Base-by-base conservation (phyloP, 2,113 vertebrate species). In the Actenoides lindsayi region DNA sequence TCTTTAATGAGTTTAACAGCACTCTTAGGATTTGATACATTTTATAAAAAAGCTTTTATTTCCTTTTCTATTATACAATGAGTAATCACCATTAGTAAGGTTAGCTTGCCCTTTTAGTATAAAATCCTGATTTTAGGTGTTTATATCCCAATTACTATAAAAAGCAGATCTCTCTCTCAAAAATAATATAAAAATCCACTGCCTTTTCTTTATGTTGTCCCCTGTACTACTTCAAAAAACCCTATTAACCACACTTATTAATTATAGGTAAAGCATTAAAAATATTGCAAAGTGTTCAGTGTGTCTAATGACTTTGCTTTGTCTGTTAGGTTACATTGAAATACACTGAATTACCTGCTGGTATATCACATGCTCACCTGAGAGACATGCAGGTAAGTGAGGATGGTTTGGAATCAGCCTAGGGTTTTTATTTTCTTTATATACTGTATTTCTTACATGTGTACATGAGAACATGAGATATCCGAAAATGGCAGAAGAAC, bases 1-100 rank as follows among this genome's bases (percentile, higher is more conserved):
- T 97, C 98, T 98, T 98, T 98, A 98, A 98, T 98, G 98, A 98
- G 98, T 98, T 98, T 98, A 98, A 98, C 97, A 98, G 97, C 97
- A 98, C 98, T 98, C 98, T 97, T 97, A 98, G 98, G 98, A 98
- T 98, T 98, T 98, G 97, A 98, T 97, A 98, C 97, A 94, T 98
- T 98, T 98, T 98, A 97, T 96, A 97, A 98, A 98, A 98, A 97
- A 85, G 92, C 96, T 98, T 98, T 98, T 98, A 98, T 98, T 98
- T 98, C 98, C 97, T 97, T 97, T 98, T 97, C 96, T 98, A 96
- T 98, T 98, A 98, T 97, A 96, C 97, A 97, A 84, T 90, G 90
- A 97, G 93, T 98, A 98, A 98, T 98, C 98, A 97, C 97, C 92
- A 97, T 97, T 98, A 97, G 96, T 98, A 95, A 98, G 97, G 97